A percentile compares a stretch with the other conserved stretches of the same genome.
These are phyloP conservation scores for Miniopterus natalensis DNA, from an alignment of 2,113 vertebrate genomes.

Conservation along the genomic window DNA sequence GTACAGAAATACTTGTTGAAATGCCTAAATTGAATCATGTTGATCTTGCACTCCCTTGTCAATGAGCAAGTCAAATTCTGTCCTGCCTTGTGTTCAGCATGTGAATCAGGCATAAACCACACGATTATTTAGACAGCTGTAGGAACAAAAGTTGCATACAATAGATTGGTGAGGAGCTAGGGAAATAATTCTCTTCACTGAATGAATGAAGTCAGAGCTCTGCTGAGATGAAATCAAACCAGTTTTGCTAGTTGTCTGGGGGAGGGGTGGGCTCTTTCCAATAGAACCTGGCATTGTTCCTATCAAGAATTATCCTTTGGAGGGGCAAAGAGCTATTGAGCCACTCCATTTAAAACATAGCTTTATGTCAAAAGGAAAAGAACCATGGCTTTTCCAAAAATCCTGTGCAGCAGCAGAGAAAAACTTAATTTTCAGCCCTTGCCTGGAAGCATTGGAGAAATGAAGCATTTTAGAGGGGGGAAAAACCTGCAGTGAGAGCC, in stretches of 20 bases:
- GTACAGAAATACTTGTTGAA: neutral
- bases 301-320: neutral
- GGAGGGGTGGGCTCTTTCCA: neutral
- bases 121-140: neutral
- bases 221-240: neutral
- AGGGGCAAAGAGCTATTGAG: neutral
- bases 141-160: neutral
- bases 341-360: neutral
- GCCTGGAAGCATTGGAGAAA: neutral
- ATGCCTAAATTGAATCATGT: neutral
- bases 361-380: neutral
- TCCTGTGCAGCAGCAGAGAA: neutral
- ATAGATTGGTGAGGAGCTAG: neutral
- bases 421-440: neutral
- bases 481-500: neutral
- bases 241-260: constrained; percentile 28
- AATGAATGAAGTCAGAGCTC: constrained; percentile 8
- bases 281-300: neutral
- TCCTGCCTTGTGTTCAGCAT: neutral
- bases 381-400: neutral
- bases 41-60: neutral
- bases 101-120: neutral
- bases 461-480: neutral
- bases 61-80: constrained; percentile 51
- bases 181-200: neutral